These are phyloP conservation scores for Cecropterus lyciades DNA, from an alignment of 1,140 invertebrate genomes.

Conservation along the genomic window DNA sequence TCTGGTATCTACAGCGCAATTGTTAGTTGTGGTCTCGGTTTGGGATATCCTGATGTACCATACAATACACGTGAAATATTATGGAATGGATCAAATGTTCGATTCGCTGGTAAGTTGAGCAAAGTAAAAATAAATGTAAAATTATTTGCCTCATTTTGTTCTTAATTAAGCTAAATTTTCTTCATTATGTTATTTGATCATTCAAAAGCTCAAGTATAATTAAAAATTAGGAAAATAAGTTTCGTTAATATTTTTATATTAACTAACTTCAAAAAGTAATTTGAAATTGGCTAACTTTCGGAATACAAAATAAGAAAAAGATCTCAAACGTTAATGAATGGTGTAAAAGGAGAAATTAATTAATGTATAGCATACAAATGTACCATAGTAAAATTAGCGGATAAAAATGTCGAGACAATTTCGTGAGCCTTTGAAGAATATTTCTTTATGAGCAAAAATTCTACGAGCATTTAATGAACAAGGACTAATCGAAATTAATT, in stretches of 20 bases:
- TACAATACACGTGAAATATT: background rate
- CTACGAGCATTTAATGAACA: background rate
- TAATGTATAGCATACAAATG: conserved; percentile 9
- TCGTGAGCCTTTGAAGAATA: background rate
- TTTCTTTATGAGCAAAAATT: background rate
- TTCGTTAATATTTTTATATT: background rate
- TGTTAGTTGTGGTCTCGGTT: conserved; percentile 15
- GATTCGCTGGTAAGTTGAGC: conserved; percentile 5
- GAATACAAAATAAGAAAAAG: conserved; percentile 2
- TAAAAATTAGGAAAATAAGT: background rate
- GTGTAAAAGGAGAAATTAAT: background rate
- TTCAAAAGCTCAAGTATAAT: background rate
- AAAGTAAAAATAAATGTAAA: background rate
- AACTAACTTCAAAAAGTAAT: background rate
- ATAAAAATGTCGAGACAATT: background rate
- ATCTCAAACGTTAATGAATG: background rate
- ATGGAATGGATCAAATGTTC: conserved; percentile 1
- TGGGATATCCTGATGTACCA: conserved; percentile 4
- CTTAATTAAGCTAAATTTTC: no score
- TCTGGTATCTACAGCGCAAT: conserved; percentile 17
- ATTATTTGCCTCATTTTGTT: background rate
- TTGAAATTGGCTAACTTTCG: background rate
- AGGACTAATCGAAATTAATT: conserved; percentile 15
- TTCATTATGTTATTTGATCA: no score
- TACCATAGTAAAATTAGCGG: background rate